phyloP scores from a whole-genome alignment of 2,113 vertebrate species.

The Colinus virginianus region DNA sequence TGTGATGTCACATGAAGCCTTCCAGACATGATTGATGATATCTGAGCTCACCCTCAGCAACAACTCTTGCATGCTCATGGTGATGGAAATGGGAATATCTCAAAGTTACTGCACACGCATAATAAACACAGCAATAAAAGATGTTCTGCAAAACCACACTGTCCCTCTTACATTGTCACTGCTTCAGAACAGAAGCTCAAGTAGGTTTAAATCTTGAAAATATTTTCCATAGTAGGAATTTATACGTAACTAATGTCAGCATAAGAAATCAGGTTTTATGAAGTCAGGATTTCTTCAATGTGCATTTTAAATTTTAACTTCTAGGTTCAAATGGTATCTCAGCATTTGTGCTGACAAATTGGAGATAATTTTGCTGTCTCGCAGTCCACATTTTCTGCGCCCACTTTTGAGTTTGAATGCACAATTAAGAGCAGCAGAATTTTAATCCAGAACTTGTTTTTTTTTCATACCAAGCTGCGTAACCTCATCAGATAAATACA shows the following conservation, averaged over 20 bases:
- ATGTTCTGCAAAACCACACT: background rate
- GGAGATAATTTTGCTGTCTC: background rate
- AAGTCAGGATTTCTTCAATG: background rate
- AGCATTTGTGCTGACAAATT: background rate
- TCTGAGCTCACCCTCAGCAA: background rate
- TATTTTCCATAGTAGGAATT: background rate
- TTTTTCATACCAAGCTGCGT: background rate
- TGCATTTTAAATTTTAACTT: background rate
- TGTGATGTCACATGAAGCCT: background rate
- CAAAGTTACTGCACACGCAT: fast-evolving
- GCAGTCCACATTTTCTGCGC: background rate
- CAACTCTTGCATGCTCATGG: background rate
- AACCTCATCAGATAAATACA: background rate
- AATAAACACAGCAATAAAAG: background rate
- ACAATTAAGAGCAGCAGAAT: background rate
- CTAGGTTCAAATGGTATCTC: background rate
- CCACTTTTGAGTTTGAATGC: background rate
- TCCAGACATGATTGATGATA: background rate
- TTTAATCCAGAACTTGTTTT: background rate
- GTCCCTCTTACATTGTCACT: background rate
- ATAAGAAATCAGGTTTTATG: background rate
- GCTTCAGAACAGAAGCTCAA: background rate
- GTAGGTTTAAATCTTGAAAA: background rate
- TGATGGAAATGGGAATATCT: background rate
- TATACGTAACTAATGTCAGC: background rate